Evolutionary conservation across 2,888 invertebrate genomes (phyloP).

Genomic region (Cephus pulcher): DNA sequence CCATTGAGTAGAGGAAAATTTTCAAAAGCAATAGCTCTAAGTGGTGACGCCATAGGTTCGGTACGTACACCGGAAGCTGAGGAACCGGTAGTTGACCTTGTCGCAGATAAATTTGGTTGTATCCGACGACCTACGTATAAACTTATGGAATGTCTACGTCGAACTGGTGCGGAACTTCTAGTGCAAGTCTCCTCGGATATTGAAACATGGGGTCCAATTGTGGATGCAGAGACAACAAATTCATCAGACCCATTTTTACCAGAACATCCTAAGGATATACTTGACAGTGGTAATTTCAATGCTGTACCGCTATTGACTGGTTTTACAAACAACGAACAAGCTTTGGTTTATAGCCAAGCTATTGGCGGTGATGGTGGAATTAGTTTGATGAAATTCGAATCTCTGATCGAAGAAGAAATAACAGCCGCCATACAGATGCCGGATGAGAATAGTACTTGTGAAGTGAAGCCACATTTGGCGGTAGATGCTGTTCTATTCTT

Average conservation of each 20-base stretch:
- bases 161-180: constrained; percentile 72
- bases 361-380: constrained; percentile 73
- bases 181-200: constrained; percentile 69
- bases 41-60: constrained; percentile 78
- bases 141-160: constrained; percentile 77
- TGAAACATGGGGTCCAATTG: constrained; percentile 82
- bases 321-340: constrained; percentile 86
- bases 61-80: constrained; percentile 76
- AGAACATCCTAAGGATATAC: constrained; percentile 74
- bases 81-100: constrained; percentile 72
- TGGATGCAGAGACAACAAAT: constrained; percentile 79
- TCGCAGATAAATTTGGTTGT: constrained; percentile 78
- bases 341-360: constrained; percentile 70
- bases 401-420: constrained; percentile 72
- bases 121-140: constrained; percentile 75
- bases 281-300: constrained; percentile 73
- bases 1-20: constrained; percentile 72
- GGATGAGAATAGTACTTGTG: constrained; percentile 61
- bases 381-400: constrained; percentile 72
- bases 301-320: constrained; percentile 82
- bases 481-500: constrained; percentile 81
- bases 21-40: constrained; percentile 83
- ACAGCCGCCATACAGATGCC: constrained; percentile 38
- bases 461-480: constrained; percentile 58
- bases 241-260: constrained; percentile 75